These are phyloP conservation scores for Cotesia vestalis DNA, from an alignment of 1,140 invertebrate species.

Conservation along the genomic window DNA sequence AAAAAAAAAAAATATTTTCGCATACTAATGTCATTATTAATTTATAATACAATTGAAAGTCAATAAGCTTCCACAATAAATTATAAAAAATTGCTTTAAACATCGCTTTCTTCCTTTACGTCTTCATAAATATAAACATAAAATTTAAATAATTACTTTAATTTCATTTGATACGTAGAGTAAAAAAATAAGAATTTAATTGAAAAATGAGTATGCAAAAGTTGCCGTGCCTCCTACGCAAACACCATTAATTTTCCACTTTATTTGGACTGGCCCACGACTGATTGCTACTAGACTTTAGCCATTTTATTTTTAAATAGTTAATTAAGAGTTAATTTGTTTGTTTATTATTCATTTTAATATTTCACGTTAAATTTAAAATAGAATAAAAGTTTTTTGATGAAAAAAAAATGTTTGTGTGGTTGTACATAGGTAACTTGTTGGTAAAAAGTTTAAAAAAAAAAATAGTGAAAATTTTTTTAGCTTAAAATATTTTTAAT, in stretches of 20 bases:
- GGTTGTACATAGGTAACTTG: too few relatives aligned
- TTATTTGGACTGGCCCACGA: slow-evolving; percentile 21
- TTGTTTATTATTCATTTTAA: not conserved
- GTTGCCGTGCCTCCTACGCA: slow-evolving; percentile 50
- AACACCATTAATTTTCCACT: slow-evolving; percentile 29
- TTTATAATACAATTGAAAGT: too few relatives aligned
- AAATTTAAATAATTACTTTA: slow-evolving; percentile 14
- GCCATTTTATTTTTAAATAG: slow-evolving; percentile 4
- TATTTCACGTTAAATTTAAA: too few relatives aligned
- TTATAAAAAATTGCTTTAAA: slow-evolving; percentile 40
- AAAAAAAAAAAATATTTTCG: too few relatives aligned
- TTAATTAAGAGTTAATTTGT: not conserved
- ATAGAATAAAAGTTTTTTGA: too few relatives aligned
- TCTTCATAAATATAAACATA: slow-evolving; percentile 33
- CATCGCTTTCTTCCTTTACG: slow-evolving; percentile 46
- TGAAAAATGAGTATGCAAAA: slow-evolving; percentile 34
- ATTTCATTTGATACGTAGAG: too few relatives aligned
- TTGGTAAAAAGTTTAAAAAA: too few relatives aligned
- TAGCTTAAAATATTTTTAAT: too few relatives aligned
- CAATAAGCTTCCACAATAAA: slow-evolving; percentile 14
- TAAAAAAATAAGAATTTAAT: slow-evolving; percentile 26
- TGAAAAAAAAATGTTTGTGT: too few relatives aligned
- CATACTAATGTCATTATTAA: too few relatives aligned
- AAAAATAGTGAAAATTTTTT: too few relatives aligned
- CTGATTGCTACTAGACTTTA: slow-evolving; percentile 25